Percentiles rank a stretch among this genome's conserved stretches.
Conservation (phyloP, 1,140 invertebrate species). For the Mya arenaria region DNA sequence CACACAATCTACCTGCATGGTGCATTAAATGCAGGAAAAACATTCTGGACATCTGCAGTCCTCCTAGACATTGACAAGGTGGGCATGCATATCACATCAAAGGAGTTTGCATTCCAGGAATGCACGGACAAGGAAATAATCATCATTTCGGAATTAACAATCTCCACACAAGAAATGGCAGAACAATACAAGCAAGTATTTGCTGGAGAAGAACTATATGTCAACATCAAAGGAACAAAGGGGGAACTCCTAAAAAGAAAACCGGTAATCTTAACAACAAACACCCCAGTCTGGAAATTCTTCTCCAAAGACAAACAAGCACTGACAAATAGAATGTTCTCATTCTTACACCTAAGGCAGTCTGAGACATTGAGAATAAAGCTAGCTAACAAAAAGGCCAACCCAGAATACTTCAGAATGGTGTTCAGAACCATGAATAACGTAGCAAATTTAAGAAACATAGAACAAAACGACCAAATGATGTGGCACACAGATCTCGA, state of each 20-base stretch:
- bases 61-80: not conserved
- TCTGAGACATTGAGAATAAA: too few species aligned
- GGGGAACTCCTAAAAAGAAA: not conserved
- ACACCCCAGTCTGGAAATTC: conserved; percentile 7
- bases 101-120: conserved; percentile 19
- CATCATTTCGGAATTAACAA: conserved; percentile 14
- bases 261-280: not conserved
- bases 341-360: not conserved
- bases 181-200: conserved; percentile 12
- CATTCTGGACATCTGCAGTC: not conserved
- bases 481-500: too few species aligned
- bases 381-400: too few species aligned
- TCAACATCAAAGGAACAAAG: conserved; percentile 3
- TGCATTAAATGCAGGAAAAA: conserved; percentile 16
- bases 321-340: conserved; percentile 16
- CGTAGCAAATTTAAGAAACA: too few species aligned
- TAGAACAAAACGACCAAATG: too few species aligned
- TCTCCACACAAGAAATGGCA: not conserved
- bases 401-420: too few species aligned
- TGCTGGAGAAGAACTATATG: not conserved
- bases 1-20: conserved; percentile 8
- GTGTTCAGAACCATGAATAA: too few species aligned
- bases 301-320: not conserved
- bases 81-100: not conserved
- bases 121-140: not conserved